A percentile compares a stretch with the other conserved stretches of the same genome.
These are phyloP conservation scores for Chrysolina haemoptera DNA, from an alignment of 2,888 invertebrate species.

Conservation along the genomic window DNA sequence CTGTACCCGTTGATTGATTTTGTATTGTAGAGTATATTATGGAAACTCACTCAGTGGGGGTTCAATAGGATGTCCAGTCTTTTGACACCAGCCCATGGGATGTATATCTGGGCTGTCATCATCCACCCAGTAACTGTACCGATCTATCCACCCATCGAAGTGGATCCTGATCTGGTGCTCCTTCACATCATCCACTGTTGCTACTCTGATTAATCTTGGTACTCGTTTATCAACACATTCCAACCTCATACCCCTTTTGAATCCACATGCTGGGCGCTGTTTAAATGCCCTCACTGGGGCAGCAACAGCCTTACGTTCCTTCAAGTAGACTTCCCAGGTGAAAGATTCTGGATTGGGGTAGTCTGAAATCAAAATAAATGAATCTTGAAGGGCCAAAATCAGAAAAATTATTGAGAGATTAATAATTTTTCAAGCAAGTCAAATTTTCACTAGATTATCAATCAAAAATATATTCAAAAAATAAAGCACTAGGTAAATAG, in stretches of 20 bases:
- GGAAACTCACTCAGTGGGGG: conserved; percentile 84
- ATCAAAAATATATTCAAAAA: too few relatives aligned
- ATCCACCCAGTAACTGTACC: conserved; percentile 90
- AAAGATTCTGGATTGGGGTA: conserved; percentile 82
- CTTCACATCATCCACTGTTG: conserved; percentile 83
- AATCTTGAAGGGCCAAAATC: not conserved
- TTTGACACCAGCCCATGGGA: conserved; percentile 92
- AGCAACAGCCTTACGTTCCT: conserved; percentile 80
- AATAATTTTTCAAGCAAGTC: too few relatives aligned
- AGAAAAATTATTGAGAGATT: too few relatives aligned
- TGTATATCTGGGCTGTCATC: conserved; percentile 93
- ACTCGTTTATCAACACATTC: conserved; percentile 90
- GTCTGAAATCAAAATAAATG: conserved; percentile 69
- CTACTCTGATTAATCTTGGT: conserved; percentile 88
- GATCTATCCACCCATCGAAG: conserved; percentile 91
- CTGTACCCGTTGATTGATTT: too few relatives aligned
- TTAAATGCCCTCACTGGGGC: conserved; percentile 89
- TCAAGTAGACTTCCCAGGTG: conserved; percentile 88
- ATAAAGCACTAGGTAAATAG: too few relatives aligned
- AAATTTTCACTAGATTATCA: too few relatives aligned
- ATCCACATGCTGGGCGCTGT: conserved; percentile 83
- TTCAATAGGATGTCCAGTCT: conserved; percentile 89
- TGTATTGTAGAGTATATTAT: too few relatives aligned
- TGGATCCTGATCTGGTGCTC: conserved; percentile 84
- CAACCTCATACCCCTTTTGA: conserved; percentile 87